A percentile compares a stretch with the other conserved stretches of the same genome.
Conservation (phyloP, 2,113 vertebrate species). For the Macrotus californicus region DNA sequence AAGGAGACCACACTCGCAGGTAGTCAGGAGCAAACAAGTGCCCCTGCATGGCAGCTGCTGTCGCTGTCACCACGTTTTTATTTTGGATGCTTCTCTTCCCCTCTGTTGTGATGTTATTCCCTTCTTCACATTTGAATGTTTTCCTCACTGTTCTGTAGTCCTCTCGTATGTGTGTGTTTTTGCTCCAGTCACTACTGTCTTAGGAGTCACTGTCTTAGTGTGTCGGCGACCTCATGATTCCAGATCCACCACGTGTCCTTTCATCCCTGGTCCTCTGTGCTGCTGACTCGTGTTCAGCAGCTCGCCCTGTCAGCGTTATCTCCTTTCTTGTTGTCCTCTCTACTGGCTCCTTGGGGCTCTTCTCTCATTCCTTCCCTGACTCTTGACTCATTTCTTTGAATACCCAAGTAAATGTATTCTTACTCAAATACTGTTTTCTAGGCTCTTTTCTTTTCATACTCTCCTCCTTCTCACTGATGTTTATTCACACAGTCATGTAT, state of each 20-base stretch:
- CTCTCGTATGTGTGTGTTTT: not conserved
- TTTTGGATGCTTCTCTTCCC: not conserved
- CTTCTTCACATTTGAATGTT: not conserved
- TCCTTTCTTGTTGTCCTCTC: not conserved
- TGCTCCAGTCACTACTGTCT: not conserved
- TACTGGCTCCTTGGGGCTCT: not conserved
- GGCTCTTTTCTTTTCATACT: not conserved
- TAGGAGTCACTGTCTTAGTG: not conserved
- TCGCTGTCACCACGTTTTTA: not conserved
- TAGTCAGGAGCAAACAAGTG: not conserved
- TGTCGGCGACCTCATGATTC: not conserved
- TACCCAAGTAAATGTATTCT: not conserved
- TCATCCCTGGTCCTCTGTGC: not conserved
- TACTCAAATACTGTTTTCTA: not conserved
- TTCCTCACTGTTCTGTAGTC: not conserved
- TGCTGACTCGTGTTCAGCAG: not conserved
- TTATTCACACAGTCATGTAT: not conserved
- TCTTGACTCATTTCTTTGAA: not conserved
- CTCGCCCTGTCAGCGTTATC: not conserved
- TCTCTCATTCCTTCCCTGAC: not conserved
- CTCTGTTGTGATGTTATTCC: not conserved
- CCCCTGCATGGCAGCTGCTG: not conserved
- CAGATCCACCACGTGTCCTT: not conserved
- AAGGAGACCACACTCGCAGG: not conserved
- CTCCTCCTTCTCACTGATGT: conserved; percentile 14